phyloP scores from a whole-genome alignment of 2,797 vertebrate species.

The Microchirus variegatus region DNA sequence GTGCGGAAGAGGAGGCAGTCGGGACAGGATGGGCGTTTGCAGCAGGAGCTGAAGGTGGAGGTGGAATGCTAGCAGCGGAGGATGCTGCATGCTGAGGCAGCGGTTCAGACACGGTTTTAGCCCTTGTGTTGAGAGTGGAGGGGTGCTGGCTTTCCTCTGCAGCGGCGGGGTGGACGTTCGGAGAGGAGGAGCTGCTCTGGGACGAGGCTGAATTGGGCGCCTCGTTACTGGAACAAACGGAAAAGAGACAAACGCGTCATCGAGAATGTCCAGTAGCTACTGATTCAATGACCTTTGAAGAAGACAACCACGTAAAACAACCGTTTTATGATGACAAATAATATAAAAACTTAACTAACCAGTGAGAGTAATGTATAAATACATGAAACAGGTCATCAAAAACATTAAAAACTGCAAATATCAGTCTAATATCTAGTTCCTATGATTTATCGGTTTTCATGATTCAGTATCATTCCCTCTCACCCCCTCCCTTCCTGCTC shows the following conservation, averaged over 20 bases:
- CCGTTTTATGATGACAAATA: too few relatives aligned
- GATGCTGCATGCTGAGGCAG: slow-evolving; percentile 34
- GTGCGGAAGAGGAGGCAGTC: slow-evolving; percentile 29
- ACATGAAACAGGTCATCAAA: too few relatives aligned
- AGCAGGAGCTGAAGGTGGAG: slow-evolving; percentile 40
- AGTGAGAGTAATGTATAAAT: too few relatives aligned
- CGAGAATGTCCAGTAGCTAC: not conserved
- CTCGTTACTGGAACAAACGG: slow-evolving; percentile 60
- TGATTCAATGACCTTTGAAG: not conserved
- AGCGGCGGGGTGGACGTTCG: slow-evolving; percentile 41
- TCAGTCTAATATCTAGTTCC: too few relatives aligned
- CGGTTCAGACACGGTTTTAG: slow-evolving; percentile 53
- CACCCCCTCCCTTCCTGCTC: too few relatives aligned
- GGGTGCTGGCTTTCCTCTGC: slow-evolving; percentile 46
- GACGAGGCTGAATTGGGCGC: slow-evolving; percentile 22
- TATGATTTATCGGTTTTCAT: too few relatives aligned
- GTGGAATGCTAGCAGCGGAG: slow-evolving; percentile 34
- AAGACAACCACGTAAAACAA: too few relatives aligned
- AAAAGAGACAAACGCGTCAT: not conserved
- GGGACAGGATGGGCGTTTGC: slow-evolving; percentile 32
- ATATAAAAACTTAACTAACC: too few relatives aligned
- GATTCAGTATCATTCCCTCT: too few relatives aligned
- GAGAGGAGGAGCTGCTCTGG: slow-evolving; percentile 42
- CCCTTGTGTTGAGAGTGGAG: slow-evolving; percentile 57
- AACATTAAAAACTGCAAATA: too few relatives aligned